phyloP scores from a whole-genome alignment of 1,140 invertebrate genomes.

The Steinernema feltiae region DNA sequence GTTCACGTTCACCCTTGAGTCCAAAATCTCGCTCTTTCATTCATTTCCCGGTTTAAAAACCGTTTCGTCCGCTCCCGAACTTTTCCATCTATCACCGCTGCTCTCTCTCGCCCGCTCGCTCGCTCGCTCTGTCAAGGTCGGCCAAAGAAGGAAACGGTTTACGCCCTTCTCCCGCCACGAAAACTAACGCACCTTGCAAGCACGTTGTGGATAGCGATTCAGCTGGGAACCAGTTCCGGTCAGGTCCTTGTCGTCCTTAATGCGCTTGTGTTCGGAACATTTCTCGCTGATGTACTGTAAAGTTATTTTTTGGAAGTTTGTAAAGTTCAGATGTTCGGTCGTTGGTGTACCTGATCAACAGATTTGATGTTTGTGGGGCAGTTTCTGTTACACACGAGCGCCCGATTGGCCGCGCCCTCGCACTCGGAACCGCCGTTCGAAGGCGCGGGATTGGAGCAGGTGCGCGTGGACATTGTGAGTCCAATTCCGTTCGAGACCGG shows the following conservation, averaged over 20 bases:
- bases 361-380: conserved; percentile 37
- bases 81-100: neutral
- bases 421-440: conserved; percentile 54
- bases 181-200: conserved; percentile 48
- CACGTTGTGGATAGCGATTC: conserved; percentile 53
- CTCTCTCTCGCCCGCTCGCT: neutral
- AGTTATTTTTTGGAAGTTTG: neutral
- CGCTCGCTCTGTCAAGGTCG: neutral
- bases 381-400: conserved; percentile 46
- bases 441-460: conserved; percentile 47
- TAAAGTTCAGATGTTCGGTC: neutral
- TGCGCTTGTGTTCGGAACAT: conserved; percentile 52
- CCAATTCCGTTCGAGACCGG: conserved; percentile 47
- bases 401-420: conserved; percentile 42
- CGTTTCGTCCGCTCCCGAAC: neutral
- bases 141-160: neutral
- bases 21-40: too few relatives aligned
- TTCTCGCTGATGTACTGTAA: conserved; percentile 49
- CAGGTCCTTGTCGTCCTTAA: conserved; percentile 51
- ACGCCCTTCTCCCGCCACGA: conserved; percentile 7
- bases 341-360: conserved; percentile 48
- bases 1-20: too few relatives aligned
- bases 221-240: conserved; percentile 53
- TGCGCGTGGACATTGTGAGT: conserved; percentile 37
- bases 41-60: too few relatives aligned